Base-by-base conservation (phyloP, 2,888 invertebrate species). In the Synergus itoensis region DNA sequence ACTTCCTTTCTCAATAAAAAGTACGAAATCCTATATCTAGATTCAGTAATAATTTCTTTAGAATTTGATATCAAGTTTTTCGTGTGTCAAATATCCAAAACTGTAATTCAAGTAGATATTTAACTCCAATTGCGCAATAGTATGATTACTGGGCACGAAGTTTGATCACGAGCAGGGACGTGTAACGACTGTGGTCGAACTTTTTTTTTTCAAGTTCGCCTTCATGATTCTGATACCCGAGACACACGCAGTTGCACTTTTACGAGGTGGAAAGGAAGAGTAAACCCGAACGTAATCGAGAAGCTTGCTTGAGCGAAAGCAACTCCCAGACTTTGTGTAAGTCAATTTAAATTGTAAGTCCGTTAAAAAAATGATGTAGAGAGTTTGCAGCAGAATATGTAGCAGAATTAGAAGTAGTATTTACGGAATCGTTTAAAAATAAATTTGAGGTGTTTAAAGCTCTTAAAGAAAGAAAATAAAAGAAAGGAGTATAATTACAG, bases 141-240 rank as follows among this genome's bases (percentile, higher is more conserved):
- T 73, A 53, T 36, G 48, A 53, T 73, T 53, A 53, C 45, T 73
- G 28, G 43, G 48, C 28, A n/a, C 69, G 16, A 73, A 36, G 45
- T 48, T 36, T 16, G 36, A 53, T 73, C 36, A 36, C n/a, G 11
- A 48, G 28, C 69, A 73, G 48, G 45, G 48, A 73, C 43, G 69
- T 73, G 69, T 73, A 73, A 53, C 48, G 69, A 9, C 28, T 73
- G 69, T 73, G 69, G 69, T 73, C 69, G n/a, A 73, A 69, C 48
- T 53, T 48, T 45, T 69, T 69, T 69, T 69, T 69, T 48, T 28
- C 28, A 43, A 65, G 18, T 43, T 43, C 67, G 18, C n/a, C 43
- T 45, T 43, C 67, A 21, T 67, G 67, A 41, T 14, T 48, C 16
- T 48, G 45, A 48, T 73, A 73, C 36, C 45, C 45, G 69, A 73